Percentiles rank a stretch among this genome's conserved stretches.
phyloP scores from a whole-genome alignment of 2,113 vertebrate species.

The Tauraco erythrolophus region DNA sequence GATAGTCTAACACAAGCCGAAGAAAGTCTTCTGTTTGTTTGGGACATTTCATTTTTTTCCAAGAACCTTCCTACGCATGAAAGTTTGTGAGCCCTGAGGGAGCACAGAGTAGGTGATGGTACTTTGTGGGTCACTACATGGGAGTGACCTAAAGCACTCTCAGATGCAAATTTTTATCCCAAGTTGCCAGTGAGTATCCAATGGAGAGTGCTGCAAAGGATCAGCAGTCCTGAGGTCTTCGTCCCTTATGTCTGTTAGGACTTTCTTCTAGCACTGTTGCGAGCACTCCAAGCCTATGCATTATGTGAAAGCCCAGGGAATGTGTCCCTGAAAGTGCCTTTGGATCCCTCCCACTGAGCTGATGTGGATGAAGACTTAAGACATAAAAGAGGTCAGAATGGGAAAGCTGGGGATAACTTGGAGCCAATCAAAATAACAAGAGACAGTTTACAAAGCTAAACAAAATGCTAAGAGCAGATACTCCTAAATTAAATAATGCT shows the following conservation, averaged over 20 bases:
- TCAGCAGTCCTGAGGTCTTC: background rate
- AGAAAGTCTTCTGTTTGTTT: background rate
- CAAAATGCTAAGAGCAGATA: background rate
- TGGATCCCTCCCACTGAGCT: background rate
- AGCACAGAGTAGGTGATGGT: background rate
- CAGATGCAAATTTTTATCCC: background rate
- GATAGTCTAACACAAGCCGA: rapidly evolving
- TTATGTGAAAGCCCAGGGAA: background rate
- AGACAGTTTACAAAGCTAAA: background rate
- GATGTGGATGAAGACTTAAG: background rate
- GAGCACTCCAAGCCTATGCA: background rate
- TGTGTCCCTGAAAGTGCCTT: background rate
- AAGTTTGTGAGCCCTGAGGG: background rate
- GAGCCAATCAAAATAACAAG: background rate
- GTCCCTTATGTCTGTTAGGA: background rate
- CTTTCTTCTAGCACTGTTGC: background rate
- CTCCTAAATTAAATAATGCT: background rate
- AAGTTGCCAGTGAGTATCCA: background rate
- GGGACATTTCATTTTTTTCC: background rate
- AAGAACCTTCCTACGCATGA: rapidly evolving
- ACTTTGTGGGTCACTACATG: background rate
- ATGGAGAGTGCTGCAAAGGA: background rate
- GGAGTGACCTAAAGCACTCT: background rate
- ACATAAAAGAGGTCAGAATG: background rate
- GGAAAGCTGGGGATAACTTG: background rate